Evolutionary conservation across 2,797 vertebrate species (phyloP), one percentile per base, ranked within the genome.

Genomic region (Chelon auratus): DNA sequence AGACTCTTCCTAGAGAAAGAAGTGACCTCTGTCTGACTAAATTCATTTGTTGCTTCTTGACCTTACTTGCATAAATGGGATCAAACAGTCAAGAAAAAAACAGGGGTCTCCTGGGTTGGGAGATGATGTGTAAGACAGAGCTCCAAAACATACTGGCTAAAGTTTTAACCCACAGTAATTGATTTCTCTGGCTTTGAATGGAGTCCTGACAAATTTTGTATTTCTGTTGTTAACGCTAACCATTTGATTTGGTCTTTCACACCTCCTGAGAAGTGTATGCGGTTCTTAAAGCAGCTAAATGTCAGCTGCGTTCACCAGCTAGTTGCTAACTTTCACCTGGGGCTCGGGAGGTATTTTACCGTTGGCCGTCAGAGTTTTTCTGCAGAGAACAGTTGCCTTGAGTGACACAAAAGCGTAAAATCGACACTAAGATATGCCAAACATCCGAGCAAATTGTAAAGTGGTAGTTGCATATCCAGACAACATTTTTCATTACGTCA

Each of bases 1-100:
- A 76, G 73, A 77, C 80, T 90, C 68, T 55, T 91, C 73, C 74
- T 57, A 58, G 75, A 83, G 84, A 85, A 68, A 84, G 56, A 83
- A 88, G 87, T 87, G 75, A 77, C 88, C 78, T 78, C 82, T 68
- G 75, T 68, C 62, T 63, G 57, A 82, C 70, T 77, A 22, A 77
- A 75, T 81, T 75, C 20, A 78, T 72, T 81, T 72, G 60, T 75
- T 75, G 71, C 79, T 82, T 84, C 62, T 78, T 80, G 68, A 72
- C 52, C 22, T 62, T 83, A 78, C 83, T 79, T 67, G 56, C 62
- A 86, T 75, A 60, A 70, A 76, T 78, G 60, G 57, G 68, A 62
- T 74, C 76, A 87, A 75, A 83, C 70, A 71, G 72, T 72, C n/a
- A 9, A 37, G 64, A 33, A 33, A 33, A 33, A 33, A 33, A 78